Evolutionary conservation across 2,797 vertebrate species (phyloP).

Genomic region (Mustela erminea): DNA sequence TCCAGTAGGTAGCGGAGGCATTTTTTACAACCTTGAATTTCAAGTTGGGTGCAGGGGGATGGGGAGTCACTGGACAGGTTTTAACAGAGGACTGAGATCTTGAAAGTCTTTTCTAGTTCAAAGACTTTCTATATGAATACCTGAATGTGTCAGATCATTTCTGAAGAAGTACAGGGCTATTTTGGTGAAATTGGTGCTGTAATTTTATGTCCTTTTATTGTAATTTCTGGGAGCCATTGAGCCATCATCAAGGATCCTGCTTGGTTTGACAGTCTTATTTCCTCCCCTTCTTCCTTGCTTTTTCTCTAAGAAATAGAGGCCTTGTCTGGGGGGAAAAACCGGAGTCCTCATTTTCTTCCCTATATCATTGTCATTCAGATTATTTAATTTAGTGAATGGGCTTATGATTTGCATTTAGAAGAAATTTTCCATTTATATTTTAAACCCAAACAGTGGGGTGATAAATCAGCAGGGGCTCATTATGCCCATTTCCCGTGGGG

Average conservation of each 20-base stretch:
- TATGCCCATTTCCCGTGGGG: background rate
- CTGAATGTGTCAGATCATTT: background rate
- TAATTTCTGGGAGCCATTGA: background rate
- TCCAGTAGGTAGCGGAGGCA: background rate
- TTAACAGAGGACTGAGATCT: background rate
- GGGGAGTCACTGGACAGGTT: background rate
- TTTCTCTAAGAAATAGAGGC: slow-evolving; percentile 41
- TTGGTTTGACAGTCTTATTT: background rate
- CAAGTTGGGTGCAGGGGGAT: background rate
- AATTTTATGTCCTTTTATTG: background rate
- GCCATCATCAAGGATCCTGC: background rate
- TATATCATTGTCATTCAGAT: slow-evolving; percentile 29
- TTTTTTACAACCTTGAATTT: slow-evolving; percentile 1
- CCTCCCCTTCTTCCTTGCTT: background rate
- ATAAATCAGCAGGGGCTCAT: slow-evolving; percentile 5
- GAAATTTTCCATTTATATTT: slow-evolving; percentile 43
- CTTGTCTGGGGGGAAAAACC: background rate
- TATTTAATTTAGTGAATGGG: slow-evolving; percentile 33
- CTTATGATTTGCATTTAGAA: slow-evolving; percentile 53
- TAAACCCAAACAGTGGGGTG: background rate
- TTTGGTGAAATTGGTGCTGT: background rate
- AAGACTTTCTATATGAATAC: background rate
- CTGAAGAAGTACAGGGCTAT: background rate
- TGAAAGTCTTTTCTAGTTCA: background rate
- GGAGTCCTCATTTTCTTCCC: background rate